A percentile compares a stretch with the other conserved stretches of the same genome.
Evolutionary conservation across 2,888 invertebrate genomes (phyloP).

Genomic region (Lapara coniferarum): DNA sequence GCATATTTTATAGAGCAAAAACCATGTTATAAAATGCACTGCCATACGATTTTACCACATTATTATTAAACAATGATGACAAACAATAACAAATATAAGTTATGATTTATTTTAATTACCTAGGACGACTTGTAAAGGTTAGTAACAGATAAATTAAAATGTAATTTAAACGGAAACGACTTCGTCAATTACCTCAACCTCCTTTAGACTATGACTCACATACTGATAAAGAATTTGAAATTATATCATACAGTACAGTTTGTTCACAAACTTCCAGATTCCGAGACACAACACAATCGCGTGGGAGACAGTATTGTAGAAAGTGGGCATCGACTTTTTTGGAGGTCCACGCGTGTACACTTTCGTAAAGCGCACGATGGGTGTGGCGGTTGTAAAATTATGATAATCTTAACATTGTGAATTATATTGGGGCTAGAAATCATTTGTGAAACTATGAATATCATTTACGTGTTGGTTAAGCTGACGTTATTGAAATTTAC

Average conservation of each 20-base stretch:
- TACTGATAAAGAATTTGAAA: slow-evolving; percentile 8
- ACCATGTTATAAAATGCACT: too few species aligned
- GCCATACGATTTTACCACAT: too few species aligned
- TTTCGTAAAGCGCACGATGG: slow-evolving; percentile 7
- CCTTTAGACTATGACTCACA: not conserved
- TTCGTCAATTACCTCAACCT: not conserved
- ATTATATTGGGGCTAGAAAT: slow-evolving; percentile 8
- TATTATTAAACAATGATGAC: too few species aligned
- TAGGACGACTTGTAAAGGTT: not conserved
- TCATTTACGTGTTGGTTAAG: not conserved
- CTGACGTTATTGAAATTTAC: not conserved
- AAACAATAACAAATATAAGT: too few species aligned
- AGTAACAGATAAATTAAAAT: not conserved
- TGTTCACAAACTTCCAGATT: slow-evolving; percentile 3
- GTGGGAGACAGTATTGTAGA: slow-evolving; percentile 63
- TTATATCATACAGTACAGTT: not conserved
- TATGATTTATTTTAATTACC: too few species aligned
- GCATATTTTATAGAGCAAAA: too few species aligned
- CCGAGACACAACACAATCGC: slow-evolving; percentile 58
- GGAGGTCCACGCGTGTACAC: slow-evolving; percentile 10
- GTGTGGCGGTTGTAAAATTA: slow-evolving; percentile 18
- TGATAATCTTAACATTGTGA: slow-evolving; percentile 18
- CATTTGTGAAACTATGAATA: not conserved
- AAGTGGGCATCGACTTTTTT: slow-evolving; percentile 34
- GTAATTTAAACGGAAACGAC: slow-evolving; percentile 2